Percentiles rank a stretch among this genome's conserved stretches.
phyloP scores from a whole-genome alignment of 2,888 invertebrate genomes.

The Phrixothrix hirtus region DNA sequence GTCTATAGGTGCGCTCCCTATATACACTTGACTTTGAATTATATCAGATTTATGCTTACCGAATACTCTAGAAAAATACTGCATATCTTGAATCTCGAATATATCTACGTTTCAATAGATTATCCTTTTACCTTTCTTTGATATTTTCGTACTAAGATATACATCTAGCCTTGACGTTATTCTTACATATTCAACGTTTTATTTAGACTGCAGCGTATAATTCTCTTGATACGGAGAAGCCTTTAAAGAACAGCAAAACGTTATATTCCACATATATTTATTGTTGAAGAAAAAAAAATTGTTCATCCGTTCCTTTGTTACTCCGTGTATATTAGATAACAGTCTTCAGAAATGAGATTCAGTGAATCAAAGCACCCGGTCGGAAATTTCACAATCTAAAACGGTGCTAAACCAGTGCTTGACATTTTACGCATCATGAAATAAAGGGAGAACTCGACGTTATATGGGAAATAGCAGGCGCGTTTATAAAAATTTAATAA shows the following conservation, averaged over 20 bases:
- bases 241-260: no score
- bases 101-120: no score
- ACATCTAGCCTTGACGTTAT: no score
- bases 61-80: constrained; percentile 4
- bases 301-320: constrained; percentile 5
- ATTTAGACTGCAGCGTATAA: no score
- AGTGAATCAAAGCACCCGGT: constrained; percentile 46
- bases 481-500: no score
- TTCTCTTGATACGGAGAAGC: no score
- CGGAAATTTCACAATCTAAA: constrained; percentile 44
- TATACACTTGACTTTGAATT: constrained; percentile 14
- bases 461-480: constrained; percentile 7
- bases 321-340: constrained; percentile 49
- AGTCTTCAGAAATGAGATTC: constrained; percentile 41
- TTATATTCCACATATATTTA: no score
- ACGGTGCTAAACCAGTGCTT: constrained; percentile 47
- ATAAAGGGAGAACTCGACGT: constrained; percentile 42
- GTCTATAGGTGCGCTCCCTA: constrained; percentile 18
- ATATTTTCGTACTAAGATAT: no score
- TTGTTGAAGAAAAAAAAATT: constrained; percentile 5
- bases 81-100: background rate
- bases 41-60: background rate
- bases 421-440: constrained; percentile 50
- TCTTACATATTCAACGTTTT: no score
- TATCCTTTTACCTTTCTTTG: no score